A percentile compares a stretch with the other conserved stretches of the same genome.
Conservation (phyloP, 2,113 vertebrate species). For the Salvelinus namaycush region DNA sequence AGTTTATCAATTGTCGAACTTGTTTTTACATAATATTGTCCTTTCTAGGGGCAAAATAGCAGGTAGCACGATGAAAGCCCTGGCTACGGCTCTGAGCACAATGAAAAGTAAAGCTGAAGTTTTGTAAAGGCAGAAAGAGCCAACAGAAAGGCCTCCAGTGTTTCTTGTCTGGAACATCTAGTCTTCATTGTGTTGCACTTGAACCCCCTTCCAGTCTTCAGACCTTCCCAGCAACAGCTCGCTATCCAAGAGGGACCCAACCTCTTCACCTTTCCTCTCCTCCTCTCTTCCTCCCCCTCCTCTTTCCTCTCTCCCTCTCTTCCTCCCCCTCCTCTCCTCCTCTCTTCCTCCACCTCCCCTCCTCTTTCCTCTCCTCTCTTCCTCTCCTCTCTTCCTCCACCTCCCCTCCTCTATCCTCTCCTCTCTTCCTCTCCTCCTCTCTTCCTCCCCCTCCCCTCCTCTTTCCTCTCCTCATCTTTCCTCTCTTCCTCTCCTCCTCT, state of each 20-base stretch:
- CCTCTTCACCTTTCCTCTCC: background rate
- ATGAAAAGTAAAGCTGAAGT: background rate
- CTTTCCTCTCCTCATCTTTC: background rate
- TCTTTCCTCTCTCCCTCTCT: background rate
- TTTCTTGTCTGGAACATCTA: background rate
- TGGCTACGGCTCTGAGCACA: background rate
- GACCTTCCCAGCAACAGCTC: background rate
- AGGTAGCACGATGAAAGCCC: too few species aligned
- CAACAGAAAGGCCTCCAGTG: background rate
- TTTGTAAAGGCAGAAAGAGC: background rate
- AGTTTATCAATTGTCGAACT: too few species aligned
- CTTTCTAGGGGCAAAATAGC: too few species aligned
- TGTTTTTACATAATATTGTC: too few species aligned
- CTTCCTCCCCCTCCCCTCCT: too few species aligned
- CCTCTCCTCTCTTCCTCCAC: too few species aligned
- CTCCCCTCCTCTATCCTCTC: too few species aligned
- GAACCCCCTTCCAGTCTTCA: background rate
- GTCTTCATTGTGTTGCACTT: background rate
- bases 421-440: too few species aligned
- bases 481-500: background rate
- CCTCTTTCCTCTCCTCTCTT: background rate
- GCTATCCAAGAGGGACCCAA: background rate
- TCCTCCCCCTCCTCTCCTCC: too few species aligned
- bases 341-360: background rate
- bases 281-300: background rate